Base-by-base conservation (phyloP, 2,113 vertebrate genomes). In the Strigops habroptila region DNA sequence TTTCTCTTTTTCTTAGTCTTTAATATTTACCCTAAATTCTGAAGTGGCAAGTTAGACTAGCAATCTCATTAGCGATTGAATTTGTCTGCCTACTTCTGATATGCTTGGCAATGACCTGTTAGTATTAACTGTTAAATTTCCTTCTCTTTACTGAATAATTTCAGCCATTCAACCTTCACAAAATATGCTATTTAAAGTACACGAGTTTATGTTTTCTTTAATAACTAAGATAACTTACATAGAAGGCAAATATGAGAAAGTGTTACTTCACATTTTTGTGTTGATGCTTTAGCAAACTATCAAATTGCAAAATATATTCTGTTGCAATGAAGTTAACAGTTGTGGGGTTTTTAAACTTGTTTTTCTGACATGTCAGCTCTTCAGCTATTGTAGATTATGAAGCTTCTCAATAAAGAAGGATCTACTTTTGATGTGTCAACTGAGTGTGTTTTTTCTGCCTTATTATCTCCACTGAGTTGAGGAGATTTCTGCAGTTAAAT, bases 41-140 rank as follows among this genome's bases (percentile, higher is more conserved):
- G 31, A 82, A 82, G 44, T 49, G 44, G 39, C 22, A 78, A 95
- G 3, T 65, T 91, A 89, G 41, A 53, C 44, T 41, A 52, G 18
- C 70, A 85, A 60, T 87, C 89, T 89, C 39, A 60, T 89, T 89
- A 87, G 37, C 71, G 89, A 91, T 37, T 92, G 78, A 78, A 93
- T 91, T 92, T 94, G 41, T 84, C 82, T 85, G 71, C 37, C 81
- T 91, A 48, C 19, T 52, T 52, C 62, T 69, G 68, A 69, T 76
- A 73, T 39, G 28, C 43, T 63, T 48, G 57, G 25, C 81, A 57
- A 62, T 87, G 70, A 93, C 67, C 44, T 87, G 41, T 73, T 82
- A 76, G 41, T 48, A 69, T 73, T 51, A 82, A 82, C 70, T 79
- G 60, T 43, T 85, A 62, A 55, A 9, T 91, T 64, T 92, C 37